Conservation (phyloP, 2,797 vertebrate genomes). For the Echeneis naucrates region DNA sequence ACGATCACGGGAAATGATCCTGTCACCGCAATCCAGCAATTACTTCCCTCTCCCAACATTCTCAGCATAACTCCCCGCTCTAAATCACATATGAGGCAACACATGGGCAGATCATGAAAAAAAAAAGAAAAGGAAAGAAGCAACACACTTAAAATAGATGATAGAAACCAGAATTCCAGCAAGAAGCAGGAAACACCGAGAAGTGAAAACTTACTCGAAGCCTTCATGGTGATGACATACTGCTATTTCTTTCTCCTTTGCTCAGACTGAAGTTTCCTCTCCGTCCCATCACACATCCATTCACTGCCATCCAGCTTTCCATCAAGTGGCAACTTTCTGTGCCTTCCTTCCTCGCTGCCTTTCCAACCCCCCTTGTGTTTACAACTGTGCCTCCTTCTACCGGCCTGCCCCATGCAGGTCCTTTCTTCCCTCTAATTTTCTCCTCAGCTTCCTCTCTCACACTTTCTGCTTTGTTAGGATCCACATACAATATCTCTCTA, state of each 20-base stretch:
- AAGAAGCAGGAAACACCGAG: background rate
- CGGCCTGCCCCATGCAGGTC: conserved; percentile 68
- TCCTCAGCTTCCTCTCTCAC: conserved; percentile 54
- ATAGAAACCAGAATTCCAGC: background rate
- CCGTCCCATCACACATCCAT: conserved; percentile 51
- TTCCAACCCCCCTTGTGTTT: conserved; percentile 55
- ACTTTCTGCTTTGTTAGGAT: conserved; percentile 55
- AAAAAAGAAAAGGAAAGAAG: conserved; percentile 27
- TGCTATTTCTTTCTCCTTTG: conserved; percentile 39
- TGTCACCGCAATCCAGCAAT: conserved; percentile 72
- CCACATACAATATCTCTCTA: conserved; percentile 56
- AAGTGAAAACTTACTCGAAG: conserved; percentile 74
- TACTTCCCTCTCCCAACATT: conserved; percentile 72
- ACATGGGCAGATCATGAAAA: conserved; percentile 14
- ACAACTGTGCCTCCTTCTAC: conserved; percentile 64
- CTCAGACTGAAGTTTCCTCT: conserved; percentile 49
- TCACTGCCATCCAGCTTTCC: conserved; percentile 40
- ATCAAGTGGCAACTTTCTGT: conserved; percentile 32
- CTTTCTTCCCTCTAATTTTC: conserved; percentile 76
- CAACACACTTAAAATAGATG: conserved; percentile 54
- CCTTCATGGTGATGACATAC: conserved; percentile 73
- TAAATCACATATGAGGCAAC: conserved; percentile 61
- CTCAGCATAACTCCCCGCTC: conserved; percentile 65
- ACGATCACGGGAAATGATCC: conserved; percentile 63
- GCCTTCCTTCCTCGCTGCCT: conserved; percentile 46